These are phyloP conservation scores for Dendrocopos noguchii DNA, from an alignment of 2,113 vertebrate genomes.

Conservation along the genomic window DNA sequence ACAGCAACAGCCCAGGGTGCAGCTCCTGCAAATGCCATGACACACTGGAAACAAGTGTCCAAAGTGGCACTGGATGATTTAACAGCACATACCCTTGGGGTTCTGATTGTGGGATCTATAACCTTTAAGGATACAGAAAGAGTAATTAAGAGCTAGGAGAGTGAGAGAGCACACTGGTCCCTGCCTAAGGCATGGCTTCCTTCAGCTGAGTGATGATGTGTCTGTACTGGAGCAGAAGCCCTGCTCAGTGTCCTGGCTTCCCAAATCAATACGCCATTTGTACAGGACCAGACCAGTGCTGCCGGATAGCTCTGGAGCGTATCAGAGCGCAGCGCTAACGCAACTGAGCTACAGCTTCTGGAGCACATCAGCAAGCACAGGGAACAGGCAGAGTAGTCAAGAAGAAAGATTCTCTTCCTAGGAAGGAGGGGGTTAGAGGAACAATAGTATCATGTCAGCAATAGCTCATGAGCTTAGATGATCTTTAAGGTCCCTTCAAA, in stretches of 20 bases:
- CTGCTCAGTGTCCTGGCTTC: background rate
- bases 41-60: background rate
- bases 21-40: background rate
- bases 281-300: background rate
- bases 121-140: background rate
- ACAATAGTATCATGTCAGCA: background rate
- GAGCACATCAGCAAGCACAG: fast-evolving
- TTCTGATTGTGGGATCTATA: background rate
- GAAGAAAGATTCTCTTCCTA: background rate
- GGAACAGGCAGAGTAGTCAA: background rate
- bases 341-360: background rate
- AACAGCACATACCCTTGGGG: background rate
- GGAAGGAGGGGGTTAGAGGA: background rate
- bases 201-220: background rate
- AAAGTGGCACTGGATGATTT: background rate
- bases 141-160: background rate
- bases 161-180: background rate
- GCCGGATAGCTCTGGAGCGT: background rate
- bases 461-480: background rate
- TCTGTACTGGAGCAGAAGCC: background rate
- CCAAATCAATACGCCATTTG: background rate
- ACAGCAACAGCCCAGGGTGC: background rate
- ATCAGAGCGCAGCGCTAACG: fast-evolving
- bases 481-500: no score
- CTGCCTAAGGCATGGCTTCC: background rate